phyloP scores from a whole-genome alignment of 2,888 invertebrate genomes.

The Trachelus stipa region DNA sequence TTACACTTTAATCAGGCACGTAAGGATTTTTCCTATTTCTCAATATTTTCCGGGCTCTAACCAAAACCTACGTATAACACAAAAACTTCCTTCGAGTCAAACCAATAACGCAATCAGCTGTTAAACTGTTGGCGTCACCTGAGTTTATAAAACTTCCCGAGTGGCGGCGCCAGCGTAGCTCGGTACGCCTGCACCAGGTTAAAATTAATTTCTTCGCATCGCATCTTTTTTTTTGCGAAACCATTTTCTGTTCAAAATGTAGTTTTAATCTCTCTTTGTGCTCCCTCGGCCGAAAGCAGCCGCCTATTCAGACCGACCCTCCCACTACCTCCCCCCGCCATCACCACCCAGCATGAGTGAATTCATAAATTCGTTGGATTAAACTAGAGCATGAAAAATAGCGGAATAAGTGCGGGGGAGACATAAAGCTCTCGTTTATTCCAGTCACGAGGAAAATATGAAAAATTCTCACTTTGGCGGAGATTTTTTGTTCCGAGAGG shows the following conservation, averaged over 20 bases:
- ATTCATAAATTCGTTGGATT: constrained; percentile 50
- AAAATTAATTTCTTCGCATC: too few species aligned
- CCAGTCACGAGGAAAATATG: constrained; percentile 6
- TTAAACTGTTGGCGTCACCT: too few species aligned
- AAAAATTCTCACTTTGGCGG: background rate
- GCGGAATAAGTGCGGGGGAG: constrained; percentile 32
- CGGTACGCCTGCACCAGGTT: background rate
- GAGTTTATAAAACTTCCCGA: too few species aligned
- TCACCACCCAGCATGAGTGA: constrained; percentile 24
- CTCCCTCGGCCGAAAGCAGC: constrained; percentile 1
- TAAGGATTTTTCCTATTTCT: too few species aligned
- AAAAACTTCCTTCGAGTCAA: too few species aligned
- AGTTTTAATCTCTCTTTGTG: constrained; percentile 8
- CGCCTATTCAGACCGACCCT: background rate
- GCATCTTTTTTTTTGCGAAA: background rate
- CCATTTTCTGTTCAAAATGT: constrained; percentile 9
- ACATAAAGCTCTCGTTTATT: constrained; percentile 17
- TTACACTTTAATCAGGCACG: background rate
- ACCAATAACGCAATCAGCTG: too few species aligned
- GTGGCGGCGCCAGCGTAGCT: background rate
- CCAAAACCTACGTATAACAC: too few species aligned
- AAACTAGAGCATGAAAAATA: constrained; percentile 47
- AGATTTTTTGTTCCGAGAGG: too few species aligned
- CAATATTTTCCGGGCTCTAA: too few species aligned
- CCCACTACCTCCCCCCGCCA: background rate